These are phyloP conservation scores for Micoletzkya japonica DNA, from an alignment of 2,888 invertebrate genomes.

Conservation along the genomic window DNA sequence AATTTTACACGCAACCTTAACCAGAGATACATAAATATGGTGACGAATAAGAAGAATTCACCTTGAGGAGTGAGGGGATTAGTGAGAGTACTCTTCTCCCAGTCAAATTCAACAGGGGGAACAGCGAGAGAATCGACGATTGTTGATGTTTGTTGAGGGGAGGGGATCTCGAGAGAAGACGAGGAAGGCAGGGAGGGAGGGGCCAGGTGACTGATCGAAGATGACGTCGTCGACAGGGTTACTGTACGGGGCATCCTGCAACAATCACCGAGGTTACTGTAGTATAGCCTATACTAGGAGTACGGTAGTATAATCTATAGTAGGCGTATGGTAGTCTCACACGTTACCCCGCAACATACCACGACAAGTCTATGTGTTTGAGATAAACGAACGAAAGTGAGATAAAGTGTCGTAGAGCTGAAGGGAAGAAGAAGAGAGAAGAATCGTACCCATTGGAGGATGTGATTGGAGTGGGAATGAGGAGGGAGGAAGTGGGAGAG, in stretches of 20 bases:
- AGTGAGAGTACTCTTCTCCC: conserved; percentile 15
- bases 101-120: conserved; percentile 21
- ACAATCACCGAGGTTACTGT: neutral
- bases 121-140: neutral
- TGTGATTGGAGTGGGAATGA: too few species aligned
- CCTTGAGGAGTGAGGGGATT: conserved; percentile 9
- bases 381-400: too few species aligned
- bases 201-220: conserved; percentile 2
- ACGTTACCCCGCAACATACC: too few species aligned
- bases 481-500: too few species aligned
- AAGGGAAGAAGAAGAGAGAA: too few species aligned
- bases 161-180: neutral
- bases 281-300: too few species aligned
- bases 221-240: neutral
- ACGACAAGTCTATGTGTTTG: too few species aligned
- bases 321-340: too few species aligned
- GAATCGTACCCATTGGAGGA: too few species aligned
- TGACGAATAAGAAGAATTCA: neutral
- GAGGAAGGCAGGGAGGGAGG: neutral
- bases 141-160: neutral
- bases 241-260: neutral
- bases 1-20: neutral
- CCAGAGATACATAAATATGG: neutral
- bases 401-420: too few species aligned
- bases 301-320: too few species aligned